phyloP scores from a whole-genome alignment of 2,797 vertebrate species.

The Calcarius lapponicus region DNA sequence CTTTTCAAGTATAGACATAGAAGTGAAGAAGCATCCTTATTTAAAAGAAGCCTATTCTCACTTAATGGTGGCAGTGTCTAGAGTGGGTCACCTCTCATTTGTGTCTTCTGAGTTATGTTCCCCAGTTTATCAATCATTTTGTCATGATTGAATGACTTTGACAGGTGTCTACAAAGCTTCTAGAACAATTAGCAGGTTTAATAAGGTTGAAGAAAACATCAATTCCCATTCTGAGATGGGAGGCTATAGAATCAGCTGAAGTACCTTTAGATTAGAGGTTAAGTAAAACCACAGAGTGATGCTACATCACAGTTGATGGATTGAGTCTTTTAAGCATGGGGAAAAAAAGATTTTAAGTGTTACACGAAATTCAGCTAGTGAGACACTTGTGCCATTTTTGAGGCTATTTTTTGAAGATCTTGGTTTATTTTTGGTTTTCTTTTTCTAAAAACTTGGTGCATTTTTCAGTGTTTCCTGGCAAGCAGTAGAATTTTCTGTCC shows the following conservation, averaged over 20 bases:
- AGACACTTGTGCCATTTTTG: not conserved
- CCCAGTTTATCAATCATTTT: not conserved
- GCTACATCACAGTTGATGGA: not conserved
- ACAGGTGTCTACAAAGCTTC: not conserved
- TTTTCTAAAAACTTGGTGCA: not conserved
- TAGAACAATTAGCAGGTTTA: not conserved
- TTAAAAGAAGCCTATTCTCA: not conserved
- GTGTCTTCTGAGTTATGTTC: not conserved
- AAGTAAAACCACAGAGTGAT: not conserved
- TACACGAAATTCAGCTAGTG: not conserved
- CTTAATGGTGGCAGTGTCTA: not conserved
- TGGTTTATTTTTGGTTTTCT: not conserved
- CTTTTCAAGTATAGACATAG: not conserved
- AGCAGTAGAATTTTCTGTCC: not conserved
- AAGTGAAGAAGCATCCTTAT: not conserved
- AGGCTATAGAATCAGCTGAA: not conserved
- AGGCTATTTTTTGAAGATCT: not conserved
- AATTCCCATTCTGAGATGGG: not conserved
- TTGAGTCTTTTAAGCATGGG: not conserved
- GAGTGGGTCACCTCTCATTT: not conserved
- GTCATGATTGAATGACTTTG: not conserved
- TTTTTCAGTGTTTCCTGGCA: not conserved
- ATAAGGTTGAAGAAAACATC: not conserved
- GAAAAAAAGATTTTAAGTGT: not conserved
- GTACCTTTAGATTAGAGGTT: not conserved